Percentiles rank a stretch among this genome's conserved stretches.
phyloP scores from a whole-genome alignment of 2,797 vertebrate species.

The Coluber constrictor region DNA sequence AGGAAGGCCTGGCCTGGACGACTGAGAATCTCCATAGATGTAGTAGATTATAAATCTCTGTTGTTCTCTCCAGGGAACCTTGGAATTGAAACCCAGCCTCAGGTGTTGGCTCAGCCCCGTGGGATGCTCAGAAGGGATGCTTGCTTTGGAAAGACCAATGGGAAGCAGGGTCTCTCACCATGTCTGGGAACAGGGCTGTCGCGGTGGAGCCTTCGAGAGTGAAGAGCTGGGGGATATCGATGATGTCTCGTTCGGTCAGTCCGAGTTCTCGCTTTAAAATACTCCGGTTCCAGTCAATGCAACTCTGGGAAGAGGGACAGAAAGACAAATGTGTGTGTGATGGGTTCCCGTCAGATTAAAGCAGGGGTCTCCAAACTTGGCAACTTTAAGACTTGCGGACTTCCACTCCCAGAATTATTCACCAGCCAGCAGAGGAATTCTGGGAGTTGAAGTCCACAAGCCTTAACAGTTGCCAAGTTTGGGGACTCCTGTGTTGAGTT shows the following conservation, averaged over 20 bases:
- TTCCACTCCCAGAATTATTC: not conserved
- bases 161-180: slow-evolving; percentile 70
- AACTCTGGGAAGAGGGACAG: slow-evolving; percentile 68
- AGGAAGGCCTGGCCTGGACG: no score
- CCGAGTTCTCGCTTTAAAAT: slow-evolving; percentile 87
- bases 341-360: not conserved
- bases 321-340: rapidly evolving
- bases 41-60: not conserved
- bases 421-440: not conserved
- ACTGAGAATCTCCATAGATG: no score
- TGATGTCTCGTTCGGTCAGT: slow-evolving; percentile 82
- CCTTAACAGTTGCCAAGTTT: not conserved
- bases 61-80: not conserved
- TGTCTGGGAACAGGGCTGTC: slow-evolving; percentile 82
- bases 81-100: not conserved
- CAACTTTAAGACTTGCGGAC: not conserved
- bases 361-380: not conserved
- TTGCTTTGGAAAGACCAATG: not conserved
- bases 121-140: not conserved
- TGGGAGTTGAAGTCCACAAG: not conserved
- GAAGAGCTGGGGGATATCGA: slow-evolving; percentile 90
- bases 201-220: slow-evolving; percentile 51
- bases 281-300: slow-evolving; percentile 91
- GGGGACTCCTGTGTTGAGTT: not conserved
- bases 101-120: not conserved